Evolutionary conservation across 2,888 invertebrate species (phyloP).

Genomic region (Heteromurus nitidus): DNA sequence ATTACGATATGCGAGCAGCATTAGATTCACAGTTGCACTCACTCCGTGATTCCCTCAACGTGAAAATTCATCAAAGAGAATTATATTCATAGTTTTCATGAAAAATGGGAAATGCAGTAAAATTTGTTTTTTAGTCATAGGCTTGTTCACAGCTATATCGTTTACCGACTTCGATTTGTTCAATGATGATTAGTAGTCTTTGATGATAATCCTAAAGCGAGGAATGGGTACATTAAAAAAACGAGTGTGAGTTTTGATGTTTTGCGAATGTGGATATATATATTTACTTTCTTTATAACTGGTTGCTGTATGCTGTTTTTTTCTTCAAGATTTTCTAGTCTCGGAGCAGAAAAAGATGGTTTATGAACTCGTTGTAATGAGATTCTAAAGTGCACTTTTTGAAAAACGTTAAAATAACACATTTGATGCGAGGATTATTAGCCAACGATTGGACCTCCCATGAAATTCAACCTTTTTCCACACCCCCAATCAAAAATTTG

Average conservation of each 20-base stretch:
- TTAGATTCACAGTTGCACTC: background rate
- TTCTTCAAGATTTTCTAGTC: background rate
- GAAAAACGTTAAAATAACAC: constrained; percentile 61
- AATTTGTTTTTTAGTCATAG: no score
- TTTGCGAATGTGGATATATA: no score
- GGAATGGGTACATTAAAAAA: no score
- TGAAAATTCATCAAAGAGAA: no score
- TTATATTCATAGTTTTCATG: constrained; percentile 39
- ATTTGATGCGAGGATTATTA: constrained; percentile 60
- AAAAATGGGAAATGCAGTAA: constrained; percentile 13
- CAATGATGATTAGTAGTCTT: no score
- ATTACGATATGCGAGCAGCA: constrained; percentile 46
- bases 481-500: constrained; percentile 69
- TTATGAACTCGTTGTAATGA: constrained; percentile 61
- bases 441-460: constrained; percentile 65
- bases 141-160: no score
- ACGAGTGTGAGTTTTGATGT: no score
- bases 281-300: no score
- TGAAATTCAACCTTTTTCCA: constrained; percentile 67
- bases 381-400: constrained; percentile 41
- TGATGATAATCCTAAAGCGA: no score
- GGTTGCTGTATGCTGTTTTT: background rate
- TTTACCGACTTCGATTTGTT: no score
- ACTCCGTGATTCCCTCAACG: no score
- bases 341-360: constrained; percentile 30